Conservation (phyloP, 2,888 invertebrate species). For the Agonopterix arenella region DNA sequence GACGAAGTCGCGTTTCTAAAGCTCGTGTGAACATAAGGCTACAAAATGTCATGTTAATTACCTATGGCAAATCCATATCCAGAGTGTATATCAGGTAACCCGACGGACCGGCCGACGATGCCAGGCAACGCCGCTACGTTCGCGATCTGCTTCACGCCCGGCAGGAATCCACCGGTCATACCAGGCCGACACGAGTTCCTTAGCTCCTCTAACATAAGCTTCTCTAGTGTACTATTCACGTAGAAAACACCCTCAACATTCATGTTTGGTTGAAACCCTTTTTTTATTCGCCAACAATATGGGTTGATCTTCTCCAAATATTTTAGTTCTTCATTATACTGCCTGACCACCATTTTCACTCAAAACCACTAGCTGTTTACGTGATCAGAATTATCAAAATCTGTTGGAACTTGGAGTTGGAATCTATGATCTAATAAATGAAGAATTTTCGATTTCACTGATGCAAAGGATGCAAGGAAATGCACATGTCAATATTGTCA, state of each 20-base stretch:
- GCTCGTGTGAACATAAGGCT: too few relatives aligned
- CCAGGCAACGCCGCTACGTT: constrained; percentile 99
- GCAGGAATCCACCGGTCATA: constrained; percentile 96
- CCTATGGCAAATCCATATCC: constrained; percentile 99
- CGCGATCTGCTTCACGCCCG: constrained; percentile 99
- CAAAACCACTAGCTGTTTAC: too few relatives aligned
- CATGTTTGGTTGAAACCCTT: constrained; percentile 99
- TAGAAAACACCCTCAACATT: constrained; percentile 99
- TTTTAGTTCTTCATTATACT: constrained; percentile 94
- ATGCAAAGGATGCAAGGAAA: too few relatives aligned
- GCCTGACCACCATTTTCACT: constrained; percentile 87
- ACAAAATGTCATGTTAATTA: constrained; percentile 30
- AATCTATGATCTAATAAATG: not conserved
- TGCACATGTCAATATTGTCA: too few relatives aligned
- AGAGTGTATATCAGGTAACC: constrained; percentile 97
- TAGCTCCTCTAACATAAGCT: constrained; percentile 97
- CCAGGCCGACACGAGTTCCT: constrained; percentile 93
- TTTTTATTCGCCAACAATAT: constrained; percentile 95
- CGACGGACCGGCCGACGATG: constrained; percentile 95
- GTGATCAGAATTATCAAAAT: too few relatives aligned
- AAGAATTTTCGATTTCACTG: not conserved
- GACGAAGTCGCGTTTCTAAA: too few relatives aligned
- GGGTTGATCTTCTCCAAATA: constrained; percentile 93
- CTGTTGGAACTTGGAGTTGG: too few relatives aligned
- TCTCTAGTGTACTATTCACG: constrained; percentile 93